phyloP scores from a whole-genome alignment of 2,888 invertebrate genomes.

The Marasmarcha lunaedactyla region DNA sequence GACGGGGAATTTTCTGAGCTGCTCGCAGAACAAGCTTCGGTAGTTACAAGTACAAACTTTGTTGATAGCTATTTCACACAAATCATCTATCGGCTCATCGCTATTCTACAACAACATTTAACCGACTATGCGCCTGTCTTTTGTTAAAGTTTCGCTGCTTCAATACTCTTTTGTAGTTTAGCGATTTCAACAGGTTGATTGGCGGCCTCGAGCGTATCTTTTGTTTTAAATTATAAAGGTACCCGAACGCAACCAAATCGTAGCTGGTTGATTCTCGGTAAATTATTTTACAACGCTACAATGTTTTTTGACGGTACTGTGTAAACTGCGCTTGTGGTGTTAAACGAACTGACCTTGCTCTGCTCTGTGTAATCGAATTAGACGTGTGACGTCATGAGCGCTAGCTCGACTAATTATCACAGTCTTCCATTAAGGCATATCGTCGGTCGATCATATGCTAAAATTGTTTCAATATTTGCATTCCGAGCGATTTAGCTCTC shows the following conservation, averaged over 20 bases:
- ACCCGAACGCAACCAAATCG: slow-evolving; percentile 1
- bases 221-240: background rate
- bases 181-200: slow-evolving; percentile 6
- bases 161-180: slow-evolving; percentile 21
- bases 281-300: no score
- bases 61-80: no score
- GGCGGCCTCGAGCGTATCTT: slow-evolving; percentile 8
- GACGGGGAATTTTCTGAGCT: slow-evolving; percentile 1
- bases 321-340: background rate
- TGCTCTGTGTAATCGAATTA: slow-evolving; percentile 50
- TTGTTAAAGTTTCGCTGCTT: slow-evolving; percentile 30
- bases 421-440: slow-evolving; percentile 14
- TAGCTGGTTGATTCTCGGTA: no score
- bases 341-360: slow-evolving; percentile 38
- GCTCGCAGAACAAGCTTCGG: background rate
- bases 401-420: slow-evolving; percentile 44
- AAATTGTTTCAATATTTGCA: slow-evolving; percentile 1
- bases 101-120: slow-evolving; percentile 20
- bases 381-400: slow-evolving; percentile 46
- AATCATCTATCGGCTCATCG: slow-evolving; percentile 23
- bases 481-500: slow-evolving; percentile 7
- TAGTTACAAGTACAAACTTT: background rate
- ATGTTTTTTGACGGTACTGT: no score
- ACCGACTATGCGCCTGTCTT: slow-evolving; percentile 27
- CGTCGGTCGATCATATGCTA: slow-evolving; percentile 2